Evolutionary conservation across 2,888 invertebrate species (phyloP), one percentile per base, ranked within the genome.

Genomic region (Antitype chi): DNA sequence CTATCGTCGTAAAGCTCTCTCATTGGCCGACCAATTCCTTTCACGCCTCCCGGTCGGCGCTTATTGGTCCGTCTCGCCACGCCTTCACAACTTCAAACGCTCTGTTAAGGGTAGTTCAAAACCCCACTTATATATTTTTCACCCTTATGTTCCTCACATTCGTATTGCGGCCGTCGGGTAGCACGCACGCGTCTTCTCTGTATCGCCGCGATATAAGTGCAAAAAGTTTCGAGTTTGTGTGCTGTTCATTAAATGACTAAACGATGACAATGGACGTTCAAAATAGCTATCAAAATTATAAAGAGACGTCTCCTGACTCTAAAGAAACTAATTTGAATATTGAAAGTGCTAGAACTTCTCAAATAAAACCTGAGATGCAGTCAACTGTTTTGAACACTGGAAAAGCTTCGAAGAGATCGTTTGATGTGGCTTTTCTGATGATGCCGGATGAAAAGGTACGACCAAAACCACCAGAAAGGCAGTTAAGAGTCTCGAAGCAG

Each of bases 381-480:
- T 91, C 95, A 52, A 93, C 94, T 15, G 91, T 93, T 63, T 74
- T 95, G 25, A 94, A 92, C 90, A 89, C 92, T 84, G 92, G 89
- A 0, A 94, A 97, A 94, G 90, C 97, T 94, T 86, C 97, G 87
- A 99, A 99, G 90, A 96, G 99, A 25, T 98, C 98, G 0, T 99
- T 99, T 92, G 99, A 99, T 92, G 99, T 99, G 17, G 99, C 99
- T 0, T 99, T 99, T 90, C 95, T 99, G 47, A 98, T 99, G 97
- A 98, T 98, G 93, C 98, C 98, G 2, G 98, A 99, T 91, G 98
- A 98, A 82, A 98, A 98, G 89, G 94, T 98, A 67, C 98, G 98
- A 72, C 97, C 97, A 67, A 97, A 97, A 87, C 97, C 97, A 85
- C 96, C 95, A 68, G 97, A 97, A 81, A 95, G 97, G 85, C 97